Conservation (phyloP, 1,140 invertebrate species). For the Argopecten irradians region DNA sequence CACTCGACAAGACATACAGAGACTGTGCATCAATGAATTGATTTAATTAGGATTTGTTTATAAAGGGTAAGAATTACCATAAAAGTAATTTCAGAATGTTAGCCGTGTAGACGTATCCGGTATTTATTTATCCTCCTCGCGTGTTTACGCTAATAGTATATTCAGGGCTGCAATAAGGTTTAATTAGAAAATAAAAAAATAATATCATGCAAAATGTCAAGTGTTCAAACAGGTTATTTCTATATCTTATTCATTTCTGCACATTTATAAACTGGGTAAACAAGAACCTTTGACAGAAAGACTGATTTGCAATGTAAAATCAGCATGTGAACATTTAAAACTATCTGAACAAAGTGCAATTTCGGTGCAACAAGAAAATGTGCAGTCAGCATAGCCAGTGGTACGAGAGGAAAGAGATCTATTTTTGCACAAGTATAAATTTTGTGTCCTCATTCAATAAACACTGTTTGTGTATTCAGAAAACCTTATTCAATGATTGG, state of each 20-base stretch:
- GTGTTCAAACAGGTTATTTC: background rate
- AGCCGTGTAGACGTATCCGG: background rate
- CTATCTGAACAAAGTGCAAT: no score
- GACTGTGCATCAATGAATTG: background rate
- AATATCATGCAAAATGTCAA: background rate
- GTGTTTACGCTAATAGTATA: background rate
- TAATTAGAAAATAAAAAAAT: constrained; percentile 7
- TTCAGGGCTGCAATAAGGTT: background rate
- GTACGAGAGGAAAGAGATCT: no score
- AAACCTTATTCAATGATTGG: no score
- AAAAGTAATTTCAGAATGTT: background rate
- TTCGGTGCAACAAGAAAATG: no score
- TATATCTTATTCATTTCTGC: background rate
- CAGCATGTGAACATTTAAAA: no score
- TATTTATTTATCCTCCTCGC: background rate
- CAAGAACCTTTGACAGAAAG: no score
- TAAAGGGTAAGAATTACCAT: constrained; percentile 5
- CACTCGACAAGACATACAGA: constrained; percentile 14
- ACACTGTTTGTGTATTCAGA: no score
- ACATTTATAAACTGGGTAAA: no score
- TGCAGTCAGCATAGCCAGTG: no score
- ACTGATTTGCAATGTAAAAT: no score
- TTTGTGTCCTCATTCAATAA: no score
- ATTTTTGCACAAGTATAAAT: no score
- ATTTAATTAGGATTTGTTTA: constrained; percentile 11